Evolutionary conservation across 2,797 vertebrate species (phyloP).

Genomic region (Oryzias dopingdopingensis): DNA sequence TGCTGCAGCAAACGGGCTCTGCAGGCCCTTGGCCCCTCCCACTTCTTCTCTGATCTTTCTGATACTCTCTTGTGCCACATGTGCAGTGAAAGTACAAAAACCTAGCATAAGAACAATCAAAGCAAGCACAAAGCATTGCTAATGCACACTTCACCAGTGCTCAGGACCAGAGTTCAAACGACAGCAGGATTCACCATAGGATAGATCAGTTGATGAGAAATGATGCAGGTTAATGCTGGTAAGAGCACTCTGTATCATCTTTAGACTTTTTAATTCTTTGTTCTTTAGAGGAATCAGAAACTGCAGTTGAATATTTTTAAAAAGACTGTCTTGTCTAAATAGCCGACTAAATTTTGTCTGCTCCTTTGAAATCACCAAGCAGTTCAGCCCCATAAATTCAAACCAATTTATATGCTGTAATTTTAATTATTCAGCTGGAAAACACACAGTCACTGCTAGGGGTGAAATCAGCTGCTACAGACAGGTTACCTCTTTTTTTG

Average conservation of each 20-base stretch:
- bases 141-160: slow-evolving; percentile 3
- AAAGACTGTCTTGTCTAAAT: no score
- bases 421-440: no score
- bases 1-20: slow-evolving; percentile 58
- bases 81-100: slow-evolving; percentile 32
- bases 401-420: no score
- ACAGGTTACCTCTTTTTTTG: background rate
- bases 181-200: slow-evolving; percentile 29
- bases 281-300: no score
- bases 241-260: slow-evolving; percentile 18
- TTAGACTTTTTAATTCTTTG: slow-evolving; percentile 15
- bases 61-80: slow-evolving; percentile 25
- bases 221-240: slow-evolving; percentile 18
- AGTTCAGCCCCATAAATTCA: no score
- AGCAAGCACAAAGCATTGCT: slow-evolving; percentile 17
- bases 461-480: slow-evolving; percentile 9
- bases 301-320: no score
- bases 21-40: slow-evolving; percentile 37
- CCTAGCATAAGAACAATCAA: slow-evolving; percentile 29
- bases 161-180: slow-evolving; percentile 12
- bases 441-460: background rate
- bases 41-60: slow-evolving; percentile 24
- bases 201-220: slow-evolving; percentile 22
- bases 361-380: no score
- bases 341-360: no score